Evolutionary conservation across 92 coral and sea anemone genomes (phyloP).

Genomic region (Pocillopora grandis): DNA sequence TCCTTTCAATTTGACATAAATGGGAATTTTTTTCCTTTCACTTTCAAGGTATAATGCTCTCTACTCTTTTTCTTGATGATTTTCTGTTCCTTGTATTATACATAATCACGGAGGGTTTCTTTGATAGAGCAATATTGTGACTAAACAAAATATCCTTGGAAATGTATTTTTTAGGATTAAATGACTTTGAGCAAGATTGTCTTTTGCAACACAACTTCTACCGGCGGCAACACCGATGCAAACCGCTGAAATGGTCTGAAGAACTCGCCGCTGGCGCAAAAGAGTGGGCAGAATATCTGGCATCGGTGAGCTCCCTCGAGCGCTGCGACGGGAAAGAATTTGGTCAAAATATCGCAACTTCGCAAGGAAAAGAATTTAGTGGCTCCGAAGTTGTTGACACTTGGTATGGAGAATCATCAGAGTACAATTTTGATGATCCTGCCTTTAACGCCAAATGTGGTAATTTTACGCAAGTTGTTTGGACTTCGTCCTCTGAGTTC

Average conservation of each 20-base stretch:
- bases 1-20: background rate
- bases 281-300: constrained; percentile 73
- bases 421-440: constrained; percentile 79
- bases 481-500: constrained; percentile 75
- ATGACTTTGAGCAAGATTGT: constrained; percentile 88
- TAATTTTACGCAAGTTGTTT: constrained; percentile 80
- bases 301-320: constrained; percentile 54
- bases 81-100: background rate
- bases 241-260: constrained; percentile 79
- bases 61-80: background rate
- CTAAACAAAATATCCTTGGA: no score
- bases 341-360: constrained; percentile 64
- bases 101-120: no score
- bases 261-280: constrained; percentile 72
- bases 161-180: constrained; percentile 24
- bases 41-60: background rate
- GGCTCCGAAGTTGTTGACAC: constrained; percentile 73
- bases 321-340: constrained; percentile 66
- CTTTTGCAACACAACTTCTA: constrained; percentile 82
- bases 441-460: constrained; percentile 89
- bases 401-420: constrained; percentile 83
- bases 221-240: constrained; percentile 83
- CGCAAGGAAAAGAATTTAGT: constrained; percentile 55
- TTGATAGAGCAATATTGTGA: no score
- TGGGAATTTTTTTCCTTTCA: background rate